These are phyloP conservation scores for Halocaridina rubra DNA, from an alignment of 2,888 invertebrate species.

Conservation along the genomic window DNA sequence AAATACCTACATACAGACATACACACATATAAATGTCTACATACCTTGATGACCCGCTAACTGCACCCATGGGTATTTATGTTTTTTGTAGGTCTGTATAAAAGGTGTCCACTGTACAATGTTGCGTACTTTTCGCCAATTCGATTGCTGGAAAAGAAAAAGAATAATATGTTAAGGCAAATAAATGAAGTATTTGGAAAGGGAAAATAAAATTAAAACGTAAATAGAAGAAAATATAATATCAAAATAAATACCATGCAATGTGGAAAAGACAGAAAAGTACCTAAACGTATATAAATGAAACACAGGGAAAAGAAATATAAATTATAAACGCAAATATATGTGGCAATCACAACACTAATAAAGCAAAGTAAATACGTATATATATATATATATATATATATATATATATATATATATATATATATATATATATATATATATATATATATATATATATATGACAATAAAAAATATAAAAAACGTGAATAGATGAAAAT, in stretches of 20 bases:
- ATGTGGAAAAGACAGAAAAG: neutral
- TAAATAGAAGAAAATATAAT: neutral
- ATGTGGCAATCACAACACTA: too few relatives aligned
- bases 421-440: neutral
- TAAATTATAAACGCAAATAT: too few relatives aligned
- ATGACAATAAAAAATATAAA: neutral
- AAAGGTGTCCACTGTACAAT: slow-evolving; percentile 97
- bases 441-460: neutral
- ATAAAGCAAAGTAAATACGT: neutral
- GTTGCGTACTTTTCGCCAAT: slow-evolving; percentile 93
- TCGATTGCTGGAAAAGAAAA: slow-evolving; percentile 77
- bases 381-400: neutral
- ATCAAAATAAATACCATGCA: neutral
- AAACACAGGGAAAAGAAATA: neutral
- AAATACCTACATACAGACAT: neutral
- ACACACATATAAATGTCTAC: too few relatives aligned
- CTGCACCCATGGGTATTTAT: slow-evolving; percentile 96
- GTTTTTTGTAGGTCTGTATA: slow-evolving; percentile 95
- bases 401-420: neutral
- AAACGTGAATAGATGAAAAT: neutral
- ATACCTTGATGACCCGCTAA: slow-evolving; percentile 90
- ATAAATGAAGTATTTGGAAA: too few relatives aligned
- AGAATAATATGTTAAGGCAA: too few relatives aligned
- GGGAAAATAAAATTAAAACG: too few relatives aligned
- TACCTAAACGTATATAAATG: neutral